A percentile compares a stretch with the other conserved stretches of the same genome.
phyloP scores from a whole-genome alignment of 2,888 invertebrate species.

The Melipona beecheii region DNA sequence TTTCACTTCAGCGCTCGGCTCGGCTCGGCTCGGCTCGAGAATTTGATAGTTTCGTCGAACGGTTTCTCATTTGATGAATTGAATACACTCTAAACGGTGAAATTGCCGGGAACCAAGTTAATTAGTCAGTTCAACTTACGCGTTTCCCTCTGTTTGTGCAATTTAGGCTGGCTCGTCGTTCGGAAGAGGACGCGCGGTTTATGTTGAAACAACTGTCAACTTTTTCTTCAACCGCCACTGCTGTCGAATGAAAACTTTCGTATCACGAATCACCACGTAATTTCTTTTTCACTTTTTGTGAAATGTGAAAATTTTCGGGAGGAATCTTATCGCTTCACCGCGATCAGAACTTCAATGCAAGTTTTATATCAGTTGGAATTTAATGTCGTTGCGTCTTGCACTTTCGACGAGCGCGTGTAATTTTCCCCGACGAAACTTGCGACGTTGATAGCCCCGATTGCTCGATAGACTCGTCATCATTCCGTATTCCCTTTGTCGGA shows the following conservation, averaged over 20 bases:
- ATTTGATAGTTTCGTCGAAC: slow-evolving; percentile 4
- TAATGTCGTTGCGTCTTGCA: no score
- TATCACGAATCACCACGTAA: no score
- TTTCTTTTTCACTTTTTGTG: no score
- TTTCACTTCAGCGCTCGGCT: background rate
- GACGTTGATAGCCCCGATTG: slow-evolving; percentile 32
- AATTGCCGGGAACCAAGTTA: background rate
- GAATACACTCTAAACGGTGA: background rate
- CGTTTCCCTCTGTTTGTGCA: background rate
- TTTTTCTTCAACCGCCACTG: no score
- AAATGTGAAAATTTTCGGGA: no score
- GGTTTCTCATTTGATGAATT: background rate
- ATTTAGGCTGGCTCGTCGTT: background rate
- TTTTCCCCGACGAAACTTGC: slow-evolving; percentile 35
- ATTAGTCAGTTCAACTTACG: background rate
- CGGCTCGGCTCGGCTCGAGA: background rate
- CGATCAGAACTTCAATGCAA: no score
- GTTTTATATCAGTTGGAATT: no score
- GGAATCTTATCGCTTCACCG: no score
- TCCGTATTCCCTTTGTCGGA: slow-evolving; percentile 26
- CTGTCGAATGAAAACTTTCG: no score
- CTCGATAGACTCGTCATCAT: background rate
- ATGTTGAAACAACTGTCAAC: background rate
- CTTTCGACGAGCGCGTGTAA: no score
- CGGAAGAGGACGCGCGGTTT: background rate